phyloP scores from a whole-genome alignment of 1,140 invertebrate genomes.

The Lepidostoma basale region DNA sequence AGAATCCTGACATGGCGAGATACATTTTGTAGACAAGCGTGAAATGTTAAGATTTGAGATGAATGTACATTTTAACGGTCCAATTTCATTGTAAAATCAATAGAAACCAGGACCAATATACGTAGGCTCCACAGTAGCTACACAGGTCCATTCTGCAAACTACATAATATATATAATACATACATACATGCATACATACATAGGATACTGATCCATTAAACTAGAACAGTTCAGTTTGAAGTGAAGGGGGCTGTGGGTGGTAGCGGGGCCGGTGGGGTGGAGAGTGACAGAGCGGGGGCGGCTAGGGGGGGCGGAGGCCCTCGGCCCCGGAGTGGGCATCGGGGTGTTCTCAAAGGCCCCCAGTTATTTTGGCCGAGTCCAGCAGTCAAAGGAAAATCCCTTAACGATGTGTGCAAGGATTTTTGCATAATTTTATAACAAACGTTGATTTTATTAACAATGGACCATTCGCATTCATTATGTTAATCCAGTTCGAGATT shows the following conservation, averaged over 20 bases:
- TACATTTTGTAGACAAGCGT: constrained; percentile 11
- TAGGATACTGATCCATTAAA: constrained; percentile 43
- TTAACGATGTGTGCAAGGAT: constrained; percentile 8
- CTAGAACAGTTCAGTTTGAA: constrained; percentile 37
- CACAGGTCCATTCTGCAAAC: constrained; percentile 12
- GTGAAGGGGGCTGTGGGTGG: constrained; percentile 5
- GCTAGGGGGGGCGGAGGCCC: background rate
- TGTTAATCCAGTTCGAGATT: no score
- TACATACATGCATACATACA: no score
- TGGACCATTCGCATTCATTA: no score
- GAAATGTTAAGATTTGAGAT: constrained; percentile 1
- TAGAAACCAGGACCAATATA: background rate
- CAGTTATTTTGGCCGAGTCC: constrained; percentile 11
- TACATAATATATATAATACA: background rate
- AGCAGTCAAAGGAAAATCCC: constrained; percentile 10
- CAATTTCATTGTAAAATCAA: constrained; percentile 25
- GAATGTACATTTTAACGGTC: constrained; percentile 15
- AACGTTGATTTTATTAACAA: no score
- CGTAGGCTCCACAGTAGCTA: background rate
- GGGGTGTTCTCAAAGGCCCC: constrained; percentile 15
- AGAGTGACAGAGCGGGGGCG: background rate
- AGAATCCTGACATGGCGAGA: background rate
- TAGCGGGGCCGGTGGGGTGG: constrained; percentile 2
- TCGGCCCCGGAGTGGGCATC: background rate
- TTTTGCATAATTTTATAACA: no score